These are phyloP conservation scores for Hyla sarda DNA, from an alignment of 2,113 vertebrate species.

Conservation along the genomic window DNA sequence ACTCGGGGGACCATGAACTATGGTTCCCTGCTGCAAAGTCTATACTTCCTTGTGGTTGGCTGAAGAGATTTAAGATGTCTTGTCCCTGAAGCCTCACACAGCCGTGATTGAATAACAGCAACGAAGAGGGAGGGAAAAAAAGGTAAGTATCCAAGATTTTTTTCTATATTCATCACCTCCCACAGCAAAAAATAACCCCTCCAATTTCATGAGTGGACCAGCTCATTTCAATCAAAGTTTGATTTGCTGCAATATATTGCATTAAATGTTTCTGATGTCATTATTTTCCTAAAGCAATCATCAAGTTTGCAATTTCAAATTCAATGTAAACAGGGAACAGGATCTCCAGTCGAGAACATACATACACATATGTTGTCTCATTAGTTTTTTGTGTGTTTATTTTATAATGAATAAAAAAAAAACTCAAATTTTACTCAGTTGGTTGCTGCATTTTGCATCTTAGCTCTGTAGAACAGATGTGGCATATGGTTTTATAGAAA, in stretches of 20 bases:
- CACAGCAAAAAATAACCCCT: no score
- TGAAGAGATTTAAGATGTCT: no score
- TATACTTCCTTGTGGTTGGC: no score
- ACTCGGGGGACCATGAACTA: no score
- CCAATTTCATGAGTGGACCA: no score
- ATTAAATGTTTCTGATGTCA: not conserved
- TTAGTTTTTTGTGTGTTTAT: conserved; percentile 16
- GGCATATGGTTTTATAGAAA: conserved; percentile 15
- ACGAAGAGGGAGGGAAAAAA: no score
- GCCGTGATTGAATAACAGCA: no score
- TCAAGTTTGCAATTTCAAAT: not conserved
- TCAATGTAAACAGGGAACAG: not conserved
- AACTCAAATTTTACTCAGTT: not conserved
- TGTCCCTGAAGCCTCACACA: no score
- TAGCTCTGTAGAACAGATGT: conserved; percentile 32
- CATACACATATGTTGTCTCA: conserved; percentile 15
- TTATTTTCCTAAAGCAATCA: not conserved
- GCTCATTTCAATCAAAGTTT: not conserved
- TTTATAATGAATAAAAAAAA: conserved; percentile 12
- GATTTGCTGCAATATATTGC: not conserved
- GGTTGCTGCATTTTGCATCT: not conserved
- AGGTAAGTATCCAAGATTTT: no score
- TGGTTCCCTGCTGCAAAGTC: no score
- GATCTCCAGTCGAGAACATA: not conserved
- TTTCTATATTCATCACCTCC: no score